phyloP scores from a whole-genome alignment of 1,140 invertebrate species.

The Ceratosolen solmsi region DNA sequence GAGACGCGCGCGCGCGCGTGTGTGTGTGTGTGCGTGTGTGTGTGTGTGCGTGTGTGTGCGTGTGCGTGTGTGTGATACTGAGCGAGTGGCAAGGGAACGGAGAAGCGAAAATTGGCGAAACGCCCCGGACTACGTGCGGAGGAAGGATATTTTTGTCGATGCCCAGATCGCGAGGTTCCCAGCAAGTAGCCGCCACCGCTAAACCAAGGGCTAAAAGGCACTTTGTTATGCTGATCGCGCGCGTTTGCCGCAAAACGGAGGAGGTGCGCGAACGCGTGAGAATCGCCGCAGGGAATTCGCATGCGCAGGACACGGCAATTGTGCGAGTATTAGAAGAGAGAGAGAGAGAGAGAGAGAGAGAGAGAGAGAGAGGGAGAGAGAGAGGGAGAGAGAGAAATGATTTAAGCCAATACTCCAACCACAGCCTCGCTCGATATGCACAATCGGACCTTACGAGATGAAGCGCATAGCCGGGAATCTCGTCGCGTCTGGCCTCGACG shows the following conservation, averaged over 20 bases:
- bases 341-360: neutral
- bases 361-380: constrained; percentile 9
- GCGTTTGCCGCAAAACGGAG: constrained; percentile 27
- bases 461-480: too few species aligned
- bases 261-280: constrained; percentile 27
- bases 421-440: neutral
- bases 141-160: constrained; percentile 12
- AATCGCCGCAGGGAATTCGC: constrained; percentile 34
- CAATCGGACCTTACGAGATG: neutral
- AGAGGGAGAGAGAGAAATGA: neutral
- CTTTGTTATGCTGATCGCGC: constrained; percentile 37
- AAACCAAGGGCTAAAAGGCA: neutral
- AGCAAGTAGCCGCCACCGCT: neutral
- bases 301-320: constrained; percentile 24
- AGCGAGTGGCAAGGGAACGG: neutral
- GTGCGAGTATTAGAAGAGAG: neutral
- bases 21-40: too few species aligned
- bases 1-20: too few species aligned
- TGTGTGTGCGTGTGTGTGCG: too few species aligned
- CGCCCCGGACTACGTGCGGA: neutral
- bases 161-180: neutral
- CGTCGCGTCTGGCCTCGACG: too few species aligned
- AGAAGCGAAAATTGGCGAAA: too few species aligned
- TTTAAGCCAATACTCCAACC: neutral
- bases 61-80: neutral